phyloP scores from a whole-genome alignment of 2,888 invertebrate genomes.

The Endomychus coccineus region DNA sequence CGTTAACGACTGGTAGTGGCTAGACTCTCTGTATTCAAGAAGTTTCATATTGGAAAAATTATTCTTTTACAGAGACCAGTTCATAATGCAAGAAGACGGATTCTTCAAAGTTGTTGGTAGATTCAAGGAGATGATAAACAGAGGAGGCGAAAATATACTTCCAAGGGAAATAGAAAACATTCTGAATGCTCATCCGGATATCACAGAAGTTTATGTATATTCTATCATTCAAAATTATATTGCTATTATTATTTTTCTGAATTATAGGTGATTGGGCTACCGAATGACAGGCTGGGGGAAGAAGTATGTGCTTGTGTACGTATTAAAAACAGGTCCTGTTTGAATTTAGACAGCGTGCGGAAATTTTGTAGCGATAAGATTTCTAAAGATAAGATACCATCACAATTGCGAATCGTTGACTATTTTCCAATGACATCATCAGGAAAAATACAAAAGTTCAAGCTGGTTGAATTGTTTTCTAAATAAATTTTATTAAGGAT shows the following conservation, averaged over 20 bases:
- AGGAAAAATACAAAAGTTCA: conserved; percentile 76
- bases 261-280: conserved; percentile 61
- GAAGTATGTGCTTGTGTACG: conserved; percentile 64
- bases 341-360: conserved; percentile 54
- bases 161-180: conserved; percentile 76
- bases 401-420: conserved; percentile 57
- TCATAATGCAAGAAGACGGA: conserved; percentile 58
- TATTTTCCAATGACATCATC: conserved; percentile 75
- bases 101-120: conserved; percentile 67
- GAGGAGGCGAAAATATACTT: conserved; percentile 79
- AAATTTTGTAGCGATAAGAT: conserved; percentile 61
- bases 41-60: no score
- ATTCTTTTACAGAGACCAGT: conserved; percentile 63
- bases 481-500: no score
- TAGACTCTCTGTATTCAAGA: no score
- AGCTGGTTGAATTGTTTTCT: no score
- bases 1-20: no score
- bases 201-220: conserved; percentile 65
- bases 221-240: conserved; percentile 35
- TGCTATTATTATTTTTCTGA: conserved; percentile 6
- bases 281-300: conserved; percentile 70
- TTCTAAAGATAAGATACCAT: conserved; percentile 76
- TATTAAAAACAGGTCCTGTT: conserved; percentile 46
- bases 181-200: conserved; percentile 63
- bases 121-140: conserved; percentile 69